Evolutionary conservation across 2,113 vertebrate species (phyloP).

Genomic region (Pluvianellus socialis): DNA sequence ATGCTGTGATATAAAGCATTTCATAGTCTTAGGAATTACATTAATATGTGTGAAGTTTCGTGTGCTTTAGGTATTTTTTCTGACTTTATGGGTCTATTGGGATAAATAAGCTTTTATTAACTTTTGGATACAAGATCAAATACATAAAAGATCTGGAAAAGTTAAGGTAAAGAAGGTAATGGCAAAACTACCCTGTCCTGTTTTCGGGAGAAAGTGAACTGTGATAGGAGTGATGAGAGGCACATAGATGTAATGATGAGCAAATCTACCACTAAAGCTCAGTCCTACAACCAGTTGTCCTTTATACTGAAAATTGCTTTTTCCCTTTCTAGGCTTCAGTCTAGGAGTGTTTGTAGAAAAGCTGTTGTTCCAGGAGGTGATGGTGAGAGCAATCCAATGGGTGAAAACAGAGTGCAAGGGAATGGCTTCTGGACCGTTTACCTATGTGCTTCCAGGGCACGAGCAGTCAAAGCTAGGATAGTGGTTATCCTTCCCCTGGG

Average conservation of each 20-base stretch:
- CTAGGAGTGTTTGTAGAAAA: neutral
- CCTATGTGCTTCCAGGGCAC: neutral
- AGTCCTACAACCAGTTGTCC: neutral
- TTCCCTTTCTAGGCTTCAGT: neutral
- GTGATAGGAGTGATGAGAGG: neutral
- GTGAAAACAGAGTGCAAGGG: neutral
- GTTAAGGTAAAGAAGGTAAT: neutral
- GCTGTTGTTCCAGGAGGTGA: neutral
- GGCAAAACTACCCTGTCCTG: neutral
- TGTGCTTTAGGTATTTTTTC: neutral
- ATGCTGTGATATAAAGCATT: neutral
- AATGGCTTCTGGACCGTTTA: neutral
- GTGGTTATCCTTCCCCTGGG: neutral
- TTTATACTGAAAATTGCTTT: neutral
- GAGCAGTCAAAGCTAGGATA: neutral
- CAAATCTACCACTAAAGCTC: neutral
- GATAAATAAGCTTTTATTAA: neutral
- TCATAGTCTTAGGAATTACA: neutral
- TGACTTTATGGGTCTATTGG: neutral
- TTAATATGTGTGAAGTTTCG: neutral
- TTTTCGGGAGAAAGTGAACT: neutral
- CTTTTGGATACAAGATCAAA: neutral
- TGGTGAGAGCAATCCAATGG: neutral
- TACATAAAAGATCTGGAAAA: neutral
- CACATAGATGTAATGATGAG: neutral